Base-by-base conservation (phyloP, 2,113 vertebrate species). In the Amblyornis subalaris region DNA sequence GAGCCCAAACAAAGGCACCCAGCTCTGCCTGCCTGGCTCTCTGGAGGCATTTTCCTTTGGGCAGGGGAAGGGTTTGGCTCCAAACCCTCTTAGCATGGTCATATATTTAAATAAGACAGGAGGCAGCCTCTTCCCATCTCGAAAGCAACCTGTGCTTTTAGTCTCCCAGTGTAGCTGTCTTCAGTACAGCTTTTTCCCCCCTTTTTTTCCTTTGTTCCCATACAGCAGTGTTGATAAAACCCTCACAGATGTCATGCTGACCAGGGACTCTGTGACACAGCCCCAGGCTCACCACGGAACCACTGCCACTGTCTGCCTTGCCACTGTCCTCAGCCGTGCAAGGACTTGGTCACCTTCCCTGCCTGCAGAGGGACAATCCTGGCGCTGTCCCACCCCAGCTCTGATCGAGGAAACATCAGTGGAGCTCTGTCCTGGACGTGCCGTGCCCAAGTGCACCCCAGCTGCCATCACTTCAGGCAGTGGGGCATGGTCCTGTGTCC, bases 151-250 rank as follows among this genome's bases (percentile, higher is more conserved):
- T 4, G 26, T 61, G 13, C 40, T 62, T 70, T 54, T 54, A 42
- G 31, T 62, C 28, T 77, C 67, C 28, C 33, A 23, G 1, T 13
- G 29, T 38, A 33, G n/a, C 33, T 55, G 12, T 22, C 14, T 72
- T 36, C 55, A n/a, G 15, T 9, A 10, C 14, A n/a, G 25, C 14
- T 57, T 48, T 20, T 2, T 2, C 4, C 12, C 25, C 7, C 6
- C 2, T 9, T 40, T 29, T 29, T n/a, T 4, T 0, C 3, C 10
- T 24, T 33, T 35, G 4, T 7, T 17, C 21, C 19, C 19, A 5
- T 7, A 8, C 18, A 76, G 40, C 24, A 24, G 8, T 8, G 22
- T 36, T 22, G 50, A 58, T 76, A 33, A 51, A 70, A n/a, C 18
- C 29, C 47, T 66, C 55, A 29, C 29, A 8, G 8, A 8, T 7